Conservation (phyloP, 2,797 vertebrate genomes). For the Pitangus sulphuratus region DNA sequence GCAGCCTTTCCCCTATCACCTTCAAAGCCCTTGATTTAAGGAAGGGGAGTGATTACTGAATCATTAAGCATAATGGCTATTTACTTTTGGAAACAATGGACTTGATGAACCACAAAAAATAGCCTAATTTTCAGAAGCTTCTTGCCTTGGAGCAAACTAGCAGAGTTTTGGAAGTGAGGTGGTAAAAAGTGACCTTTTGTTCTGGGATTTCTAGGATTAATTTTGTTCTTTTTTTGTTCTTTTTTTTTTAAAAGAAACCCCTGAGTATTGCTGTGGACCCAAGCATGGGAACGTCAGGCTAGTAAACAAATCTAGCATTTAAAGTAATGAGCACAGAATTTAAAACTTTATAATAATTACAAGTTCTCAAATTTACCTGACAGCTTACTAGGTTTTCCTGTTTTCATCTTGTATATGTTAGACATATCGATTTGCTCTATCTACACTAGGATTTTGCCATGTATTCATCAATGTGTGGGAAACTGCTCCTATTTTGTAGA, state of each 20-base stretch:
- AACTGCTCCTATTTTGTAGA: background rate
- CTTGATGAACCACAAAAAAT: slow-evolving; percentile 26
- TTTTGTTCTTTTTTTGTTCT: no score
- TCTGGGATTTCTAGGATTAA: background rate
- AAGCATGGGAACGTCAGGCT: background rate
- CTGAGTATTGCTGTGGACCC: background rate
- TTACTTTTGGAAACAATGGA: slow-evolving; percentile 62
- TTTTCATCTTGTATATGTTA: background rate
- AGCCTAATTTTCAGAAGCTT: slow-evolving; percentile 35
- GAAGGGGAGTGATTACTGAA: slow-evolving; percentile 24
- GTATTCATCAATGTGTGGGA: background rate
- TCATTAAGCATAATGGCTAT: slow-evolving; percentile 33
- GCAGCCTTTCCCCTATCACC: slow-evolving; percentile 16
- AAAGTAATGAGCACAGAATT: background rate
- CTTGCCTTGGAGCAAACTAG: background rate
- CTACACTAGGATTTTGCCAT: background rate
- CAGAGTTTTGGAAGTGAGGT: background rate
- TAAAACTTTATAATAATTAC: background rate
- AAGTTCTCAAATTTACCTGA: background rate
- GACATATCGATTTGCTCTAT: background rate
- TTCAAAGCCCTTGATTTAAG: slow-evolving; percentile 43
- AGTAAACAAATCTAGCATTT: background rate
- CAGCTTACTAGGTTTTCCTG: background rate
- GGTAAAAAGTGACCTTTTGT: slow-evolving; percentile 11
- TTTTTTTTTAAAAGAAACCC: background rate